Percentiles rank a stretch among this genome's conserved stretches.
Conservation (phyloP, 2,113 vertebrate species). For the Menura novaehollandiae region DNA sequence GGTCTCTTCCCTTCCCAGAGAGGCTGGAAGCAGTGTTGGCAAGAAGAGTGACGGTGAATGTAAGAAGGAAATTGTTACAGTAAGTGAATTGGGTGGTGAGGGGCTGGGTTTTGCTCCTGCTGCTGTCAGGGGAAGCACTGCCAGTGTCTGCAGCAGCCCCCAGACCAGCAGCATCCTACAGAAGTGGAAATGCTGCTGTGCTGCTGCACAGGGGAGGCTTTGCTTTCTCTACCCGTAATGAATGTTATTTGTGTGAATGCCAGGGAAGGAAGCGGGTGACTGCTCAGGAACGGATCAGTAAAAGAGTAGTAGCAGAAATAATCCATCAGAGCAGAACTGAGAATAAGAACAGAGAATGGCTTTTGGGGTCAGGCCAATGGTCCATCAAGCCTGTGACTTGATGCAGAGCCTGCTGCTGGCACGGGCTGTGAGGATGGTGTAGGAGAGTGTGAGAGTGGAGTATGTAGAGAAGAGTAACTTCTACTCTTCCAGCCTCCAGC, state of each 20-base stretch:
- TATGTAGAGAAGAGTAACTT: neutral
- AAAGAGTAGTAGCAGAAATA: neutral
- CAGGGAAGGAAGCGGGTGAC: neutral
- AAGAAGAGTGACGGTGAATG: neutral
- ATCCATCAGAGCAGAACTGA: neutral
- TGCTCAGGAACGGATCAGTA: neutral
- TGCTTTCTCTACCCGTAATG: neutral
- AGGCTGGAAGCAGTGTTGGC: neutral
- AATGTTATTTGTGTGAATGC: fast-evolving
- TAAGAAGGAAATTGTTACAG: neutral
- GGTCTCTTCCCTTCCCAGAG: neutral
- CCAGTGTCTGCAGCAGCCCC: neutral
- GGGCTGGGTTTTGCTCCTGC: neutral
- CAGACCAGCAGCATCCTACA: neutral
- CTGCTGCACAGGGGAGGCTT: neutral
- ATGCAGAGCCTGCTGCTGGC: neutral
- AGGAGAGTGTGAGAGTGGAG: neutral
- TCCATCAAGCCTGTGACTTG: neutral
- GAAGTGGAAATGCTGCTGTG: neutral
- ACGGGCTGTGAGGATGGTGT: neutral
- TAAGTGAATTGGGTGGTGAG: neutral
- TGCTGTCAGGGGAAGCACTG: neutral
- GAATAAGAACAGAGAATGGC: neutral
- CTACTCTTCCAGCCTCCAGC: neutral
- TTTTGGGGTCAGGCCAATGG: neutral